Conservation (phyloP, 2,797 vertebrate species). For the Enteromius anoplus region DNA sequence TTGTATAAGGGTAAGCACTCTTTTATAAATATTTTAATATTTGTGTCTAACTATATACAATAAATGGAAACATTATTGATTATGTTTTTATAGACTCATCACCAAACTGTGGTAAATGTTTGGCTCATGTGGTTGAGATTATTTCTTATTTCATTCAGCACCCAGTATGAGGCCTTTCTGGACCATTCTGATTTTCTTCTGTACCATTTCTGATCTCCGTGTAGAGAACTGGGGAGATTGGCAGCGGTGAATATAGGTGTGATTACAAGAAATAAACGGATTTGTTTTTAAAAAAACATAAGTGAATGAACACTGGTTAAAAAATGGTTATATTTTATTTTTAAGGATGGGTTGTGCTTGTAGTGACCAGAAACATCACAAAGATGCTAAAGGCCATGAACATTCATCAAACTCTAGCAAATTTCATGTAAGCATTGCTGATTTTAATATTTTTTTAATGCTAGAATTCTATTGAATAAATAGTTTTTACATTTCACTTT, state of each 20-base stretch:
- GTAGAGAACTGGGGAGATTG: conserved; percentile 41
- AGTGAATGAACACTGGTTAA: not conserved
- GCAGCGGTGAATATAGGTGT: conserved; percentile 25
- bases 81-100: not conserved
- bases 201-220: conserved; percentile 24
- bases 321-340: not conserved
- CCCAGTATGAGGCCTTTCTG: conserved; percentile 32
- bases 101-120: not conserved
- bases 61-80: not conserved
- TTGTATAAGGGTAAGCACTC: not conserved
- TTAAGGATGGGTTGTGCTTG: conserved; percentile 57
- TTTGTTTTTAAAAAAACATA: not conserved
- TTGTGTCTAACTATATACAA: not conserved
- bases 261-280: not conserved
- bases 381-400: conserved; percentile 33
- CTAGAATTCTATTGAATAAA: not conserved
- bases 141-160: not conserved
- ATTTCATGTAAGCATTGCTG: conserved; percentile 45
- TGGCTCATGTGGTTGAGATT: not conserved
- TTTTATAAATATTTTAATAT: not conserved
- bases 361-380: conserved; percentile 49
- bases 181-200: conserved; percentile 2
- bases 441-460: not conserved
- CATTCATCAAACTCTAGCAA: conserved; percentile 30
- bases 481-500: not conserved